Base-by-base conservation (phyloP, 2,113 vertebrate genomes). In the Salminus brasiliensis region DNA sequence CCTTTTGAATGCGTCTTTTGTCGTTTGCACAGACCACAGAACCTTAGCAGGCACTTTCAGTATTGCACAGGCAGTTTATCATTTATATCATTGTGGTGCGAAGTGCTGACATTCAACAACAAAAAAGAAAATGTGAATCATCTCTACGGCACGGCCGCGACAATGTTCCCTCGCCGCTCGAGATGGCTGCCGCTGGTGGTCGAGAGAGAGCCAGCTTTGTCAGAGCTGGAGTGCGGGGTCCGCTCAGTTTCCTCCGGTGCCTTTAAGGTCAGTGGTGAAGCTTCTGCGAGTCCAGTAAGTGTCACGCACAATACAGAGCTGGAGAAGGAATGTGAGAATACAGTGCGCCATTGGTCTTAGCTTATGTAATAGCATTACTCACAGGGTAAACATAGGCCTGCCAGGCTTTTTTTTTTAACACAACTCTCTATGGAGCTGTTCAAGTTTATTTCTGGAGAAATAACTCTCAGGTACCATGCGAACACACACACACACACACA, bases 351-450 rank as follows among this genome's bases (percentile, higher is more conserved):
- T 11, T 27, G 72, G 55, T 63, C 30, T 78, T 76, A 41, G 72
- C 68, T 81, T 81, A 78, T 84, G 55, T 81, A 81, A 78, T 32
- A 62, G 76, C 62, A 63, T 82, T 81, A 79, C 75, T 85, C 83
- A 79, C 55, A 72, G 74, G 68, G 67, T 63, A 79, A 81, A 81
- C 82, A 81, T 23, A 77, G 36, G 76, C 21, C 68, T 79, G 75
- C 57, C 83, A 84, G 72, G 36, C 23, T 47, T 25, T 45, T 59
- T 36, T 74, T 43, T 76, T 65, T 41, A 8, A 41, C 62, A 32
- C 55, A 67, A 52, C 65, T 69, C 78, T 72, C 63, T 39, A 25
- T 47, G 60, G 78, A 72, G 74, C 70, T 73, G 73, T 80, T 83
- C 43, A 73, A 65, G 60, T 76, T 83, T 80, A 80, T 76, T 80